phyloP scores from a whole-genome alignment of 2,797 vertebrate genomes.

The Xerus rutilus region DNA sequence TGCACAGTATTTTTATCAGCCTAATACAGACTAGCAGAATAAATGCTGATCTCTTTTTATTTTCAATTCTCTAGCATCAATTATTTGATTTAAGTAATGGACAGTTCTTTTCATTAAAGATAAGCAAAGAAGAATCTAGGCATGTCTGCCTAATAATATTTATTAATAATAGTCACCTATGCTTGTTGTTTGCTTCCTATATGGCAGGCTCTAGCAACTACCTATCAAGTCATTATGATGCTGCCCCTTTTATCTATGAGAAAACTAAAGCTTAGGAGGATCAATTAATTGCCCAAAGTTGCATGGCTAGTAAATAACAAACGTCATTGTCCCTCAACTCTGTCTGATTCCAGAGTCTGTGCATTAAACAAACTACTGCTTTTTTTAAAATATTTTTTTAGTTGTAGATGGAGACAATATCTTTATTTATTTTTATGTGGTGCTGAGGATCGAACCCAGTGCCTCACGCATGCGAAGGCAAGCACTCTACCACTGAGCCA shows the following conservation, averaged over 20 bases:
- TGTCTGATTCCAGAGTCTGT: not conserved
- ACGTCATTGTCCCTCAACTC: not conserved
- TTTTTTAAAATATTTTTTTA: not conserved
- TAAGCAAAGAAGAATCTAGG: not conserved
- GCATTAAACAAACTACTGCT: not conserved
- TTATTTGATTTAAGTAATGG: constrained; percentile 24
- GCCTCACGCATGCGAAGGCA: too few species aligned
- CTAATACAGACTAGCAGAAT: not conserved
- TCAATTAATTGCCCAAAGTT: not conserved
- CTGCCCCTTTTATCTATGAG: not conserved
- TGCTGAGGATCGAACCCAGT: too few species aligned
- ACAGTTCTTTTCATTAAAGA: not conserved
- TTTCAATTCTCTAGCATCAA: constrained; percentile 1
- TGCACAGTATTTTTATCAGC: not conserved
- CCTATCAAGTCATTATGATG: not conserved
- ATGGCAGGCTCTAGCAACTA: not conserved
- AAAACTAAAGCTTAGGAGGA: constrained; percentile 29
- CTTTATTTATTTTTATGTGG: too few species aligned
- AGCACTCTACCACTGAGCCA: too few species aligned
- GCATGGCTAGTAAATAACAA: not conserved
- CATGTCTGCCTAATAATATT: not conserved
- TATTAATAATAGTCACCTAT: not conserved
- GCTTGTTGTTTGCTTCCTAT: not conserved
- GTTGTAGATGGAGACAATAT: too few species aligned
- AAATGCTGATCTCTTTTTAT: not conserved